Conservation (phyloP, 2,797 vertebrate species). For the Xenopus petersii region DNA sequence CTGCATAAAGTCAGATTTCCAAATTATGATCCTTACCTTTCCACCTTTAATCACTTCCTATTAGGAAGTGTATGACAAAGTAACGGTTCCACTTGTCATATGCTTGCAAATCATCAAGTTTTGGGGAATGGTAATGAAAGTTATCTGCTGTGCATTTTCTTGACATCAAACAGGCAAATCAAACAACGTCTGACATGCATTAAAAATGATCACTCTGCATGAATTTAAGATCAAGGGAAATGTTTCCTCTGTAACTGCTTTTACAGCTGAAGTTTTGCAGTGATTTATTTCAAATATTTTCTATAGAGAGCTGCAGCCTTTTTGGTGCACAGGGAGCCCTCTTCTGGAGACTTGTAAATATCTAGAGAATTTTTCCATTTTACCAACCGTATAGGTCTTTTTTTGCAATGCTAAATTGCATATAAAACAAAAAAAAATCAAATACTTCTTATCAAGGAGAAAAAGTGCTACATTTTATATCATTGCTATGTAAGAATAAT, state of each 20-base stretch:
- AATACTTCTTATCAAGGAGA: too few species aligned
- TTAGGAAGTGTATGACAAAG: not conserved
- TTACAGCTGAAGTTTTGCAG: conserved; percentile 2
- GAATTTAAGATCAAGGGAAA: conserved; percentile 30
- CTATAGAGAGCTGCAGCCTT: conserved; percentile 31
- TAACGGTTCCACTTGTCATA: not conserved
- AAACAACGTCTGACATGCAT: conserved; percentile 35
- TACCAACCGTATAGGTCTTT: too few species aligned
- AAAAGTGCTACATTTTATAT: too few species aligned
- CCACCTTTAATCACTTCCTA: not conserved
- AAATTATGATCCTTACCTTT: not conserved
- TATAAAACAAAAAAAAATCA: too few species aligned
- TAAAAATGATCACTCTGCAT: conserved; percentile 30
- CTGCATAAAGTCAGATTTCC: too few species aligned
- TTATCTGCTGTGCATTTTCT: conserved; percentile 15
- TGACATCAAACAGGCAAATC: conserved; percentile 40
- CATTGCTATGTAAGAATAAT: not conserved
- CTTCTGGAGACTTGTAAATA: conserved; percentile 69
- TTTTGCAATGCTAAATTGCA: too few species aligned
- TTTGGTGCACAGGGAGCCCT: conserved; percentile 70
- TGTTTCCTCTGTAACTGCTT: not conserved
- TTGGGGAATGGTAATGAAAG: not conserved
- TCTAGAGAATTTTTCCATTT: not conserved
- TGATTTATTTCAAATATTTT: conserved; percentile 23
- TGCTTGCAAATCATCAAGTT: not conserved